Conservation (phyloP, 2,113 vertebrate genomes). For the Sinocyclocheilus maitianheensis region DNA sequence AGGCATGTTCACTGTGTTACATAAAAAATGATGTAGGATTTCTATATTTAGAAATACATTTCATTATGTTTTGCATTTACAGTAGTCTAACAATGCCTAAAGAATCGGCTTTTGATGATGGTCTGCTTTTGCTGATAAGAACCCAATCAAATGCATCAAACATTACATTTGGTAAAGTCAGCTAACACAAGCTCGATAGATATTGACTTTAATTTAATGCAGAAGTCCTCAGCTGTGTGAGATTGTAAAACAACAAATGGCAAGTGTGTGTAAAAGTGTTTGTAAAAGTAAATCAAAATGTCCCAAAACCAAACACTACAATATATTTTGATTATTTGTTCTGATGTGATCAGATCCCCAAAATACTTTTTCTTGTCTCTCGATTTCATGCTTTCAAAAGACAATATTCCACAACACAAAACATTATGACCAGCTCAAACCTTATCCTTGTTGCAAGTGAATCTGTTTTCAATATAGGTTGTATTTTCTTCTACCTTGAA, state of each 20-base stretch:
- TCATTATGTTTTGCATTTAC: background rate
- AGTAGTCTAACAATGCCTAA: background rate
- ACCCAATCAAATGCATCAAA: conserved; percentile 15
- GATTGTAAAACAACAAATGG: background rate
- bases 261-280: background rate
- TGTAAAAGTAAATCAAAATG: background rate
- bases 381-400: background rate
- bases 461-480: background rate
- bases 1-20: background rate
- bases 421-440: background rate
- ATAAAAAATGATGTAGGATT: background rate
- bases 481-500: background rate
- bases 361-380: background rate
- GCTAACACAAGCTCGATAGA: conserved; percentile 24
- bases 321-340: background rate
- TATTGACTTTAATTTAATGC: conserved; percentile 29
- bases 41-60: background rate
- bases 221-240: background rate
- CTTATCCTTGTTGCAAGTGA: background rate
- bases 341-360: background rate
- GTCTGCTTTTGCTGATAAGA: background rate
- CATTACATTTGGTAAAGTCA: background rate
- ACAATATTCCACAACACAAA: background rate
- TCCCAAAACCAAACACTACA: background rate
- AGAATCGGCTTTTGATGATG: background rate